Percentiles rank a stretch among this genome's conserved stretches.
Evolutionary conservation across 2,888 invertebrate species (phyloP).

Genomic region (Biston stratarius): DNA sequence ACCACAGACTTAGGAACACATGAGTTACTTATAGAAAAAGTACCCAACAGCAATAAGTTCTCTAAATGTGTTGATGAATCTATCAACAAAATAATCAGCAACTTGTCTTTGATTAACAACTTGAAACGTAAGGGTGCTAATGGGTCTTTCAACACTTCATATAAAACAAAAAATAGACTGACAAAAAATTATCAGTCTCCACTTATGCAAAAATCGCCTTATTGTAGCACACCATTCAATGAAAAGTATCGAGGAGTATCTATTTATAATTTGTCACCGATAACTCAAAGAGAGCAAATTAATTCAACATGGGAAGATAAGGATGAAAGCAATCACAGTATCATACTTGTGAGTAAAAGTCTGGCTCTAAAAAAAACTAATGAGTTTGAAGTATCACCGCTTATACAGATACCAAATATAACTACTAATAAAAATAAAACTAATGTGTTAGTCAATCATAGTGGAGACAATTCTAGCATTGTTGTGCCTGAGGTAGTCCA

Average conservation of each 20-base stretch:
- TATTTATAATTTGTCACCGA: conserved; percentile 77
- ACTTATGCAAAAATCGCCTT: conserved; percentile 61
- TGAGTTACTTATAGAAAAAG: conserved; percentile 68
- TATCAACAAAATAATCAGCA: conserved; percentile 68
- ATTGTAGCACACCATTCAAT: conserved; percentile 77
- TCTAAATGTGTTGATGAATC: conserved; percentile 64
- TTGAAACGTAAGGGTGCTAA: conserved; percentile 50
- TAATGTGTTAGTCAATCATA: conserved; percentile 1
- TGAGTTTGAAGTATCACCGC: conserved; percentile 20
- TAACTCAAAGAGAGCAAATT: conserved; percentile 47
- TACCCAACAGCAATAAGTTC: conserved; percentile 41
- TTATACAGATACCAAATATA: not conserved
- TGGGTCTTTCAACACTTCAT: conserved; percentile 49
- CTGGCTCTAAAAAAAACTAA: conserved; percentile 33
- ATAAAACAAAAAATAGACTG: conserved; percentile 53
- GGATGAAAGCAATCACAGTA: conserved; percentile 48
- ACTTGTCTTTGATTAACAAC: conserved; percentile 61
- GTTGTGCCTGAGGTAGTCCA: not conserved
- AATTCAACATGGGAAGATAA: conserved; percentile 56
- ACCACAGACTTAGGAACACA: conserved; percentile 66
- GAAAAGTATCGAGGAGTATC: conserved; percentile 74
- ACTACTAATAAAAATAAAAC: conserved; percentile 3
- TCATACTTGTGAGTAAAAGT: conserved; percentile 46
- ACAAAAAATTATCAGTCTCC: conserved; percentile 57
- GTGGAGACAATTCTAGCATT: not conserved